Evolutionary conservation across 2,888 invertebrate genomes (phyloP).

Genomic region (Synergus laeviventris): DNA sequence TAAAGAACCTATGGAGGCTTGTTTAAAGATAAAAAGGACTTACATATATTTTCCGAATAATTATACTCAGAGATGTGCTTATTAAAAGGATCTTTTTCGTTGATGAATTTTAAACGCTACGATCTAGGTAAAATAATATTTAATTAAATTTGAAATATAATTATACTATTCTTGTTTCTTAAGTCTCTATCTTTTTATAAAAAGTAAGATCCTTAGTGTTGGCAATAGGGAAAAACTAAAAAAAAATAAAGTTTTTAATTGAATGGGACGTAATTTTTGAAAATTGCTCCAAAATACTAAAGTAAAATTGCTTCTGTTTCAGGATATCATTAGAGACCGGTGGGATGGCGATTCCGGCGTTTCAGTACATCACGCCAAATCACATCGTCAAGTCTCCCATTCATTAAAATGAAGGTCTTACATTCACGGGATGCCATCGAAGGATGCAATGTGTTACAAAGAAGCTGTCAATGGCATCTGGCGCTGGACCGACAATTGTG

Average conservation of each 20-base stretch:
- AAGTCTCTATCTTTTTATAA: neutral
- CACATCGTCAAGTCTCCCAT: conserved; percentile 95
- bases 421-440: conserved; percentile 43
- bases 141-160: neutral
- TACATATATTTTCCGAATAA: neutral
- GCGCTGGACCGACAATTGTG: conserved; percentile 67
- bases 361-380: conserved; percentile 94
- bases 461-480: conserved; percentile 69
- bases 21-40: neutral
- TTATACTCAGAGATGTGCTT: neutral
- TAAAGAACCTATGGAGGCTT: neutral
- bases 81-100: neutral
- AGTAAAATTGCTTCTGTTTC: conserved; percentile 75
- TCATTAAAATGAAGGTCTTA: conserved; percentile 79
- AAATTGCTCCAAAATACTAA: conserved; percentile 39
- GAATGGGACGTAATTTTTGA: neutral
- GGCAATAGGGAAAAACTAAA: neutral
- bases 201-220: neutral
- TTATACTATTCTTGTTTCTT: neutral
- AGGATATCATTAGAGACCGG: conserved; percentile 98
- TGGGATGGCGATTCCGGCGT: conserved; percentile 92
- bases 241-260: neutral
- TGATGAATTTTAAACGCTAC: neutral
- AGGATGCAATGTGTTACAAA: conserved; percentile 39
- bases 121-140: neutral